Percentiles rank a stretch among this genome's conserved stretches.
Evolutionary conservation across 2,113 vertebrate genomes (phyloP).

Genomic region (Rhipidura dahli): DNA sequence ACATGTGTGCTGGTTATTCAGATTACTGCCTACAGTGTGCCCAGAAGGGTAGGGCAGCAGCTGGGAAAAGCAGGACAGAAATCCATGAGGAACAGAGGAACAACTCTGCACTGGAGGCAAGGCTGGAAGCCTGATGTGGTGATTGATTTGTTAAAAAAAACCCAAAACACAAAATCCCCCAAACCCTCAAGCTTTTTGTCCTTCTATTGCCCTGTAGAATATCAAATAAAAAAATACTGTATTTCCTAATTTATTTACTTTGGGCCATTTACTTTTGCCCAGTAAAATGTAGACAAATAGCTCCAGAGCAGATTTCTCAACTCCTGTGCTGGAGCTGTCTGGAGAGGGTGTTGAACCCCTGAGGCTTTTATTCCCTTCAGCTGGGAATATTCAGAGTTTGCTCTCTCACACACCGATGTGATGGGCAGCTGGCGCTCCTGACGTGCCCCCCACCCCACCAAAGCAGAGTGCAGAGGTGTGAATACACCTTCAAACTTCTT

Average conservation of each 20-base stretch:
- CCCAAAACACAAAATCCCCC: not conserved
- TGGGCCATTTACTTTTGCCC: not conserved
- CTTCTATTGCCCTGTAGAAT: not conserved
- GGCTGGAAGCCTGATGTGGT: not conserved
- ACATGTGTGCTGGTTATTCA: not conserved
- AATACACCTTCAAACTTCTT: no score
- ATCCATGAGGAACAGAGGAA: not conserved
- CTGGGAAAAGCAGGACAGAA: not conserved
- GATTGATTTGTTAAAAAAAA: not conserved
- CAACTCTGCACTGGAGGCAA: not conserved
- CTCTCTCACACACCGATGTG: not conserved
- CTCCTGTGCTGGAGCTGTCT: not conserved
- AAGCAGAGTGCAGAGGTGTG: slow-evolving; percentile 1
- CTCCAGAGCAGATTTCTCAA: not conserved
- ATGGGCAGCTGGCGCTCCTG: not conserved
- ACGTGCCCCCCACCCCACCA: not conserved
- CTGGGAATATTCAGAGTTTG: slow-evolving; percentile 42
- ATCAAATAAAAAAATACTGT: not conserved
- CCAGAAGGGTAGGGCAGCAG: not conserved
- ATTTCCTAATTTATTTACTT: not conserved
- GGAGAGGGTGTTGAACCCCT: not conserved
- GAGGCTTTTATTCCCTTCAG: slow-evolving; percentile 33
- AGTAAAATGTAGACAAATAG: not conserved
- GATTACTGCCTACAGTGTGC: not conserved
- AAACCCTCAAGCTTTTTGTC: not conserved